Base-by-base conservation (phyloP, 2,113 vertebrate species). In the Calidris pygmaea region DNA sequence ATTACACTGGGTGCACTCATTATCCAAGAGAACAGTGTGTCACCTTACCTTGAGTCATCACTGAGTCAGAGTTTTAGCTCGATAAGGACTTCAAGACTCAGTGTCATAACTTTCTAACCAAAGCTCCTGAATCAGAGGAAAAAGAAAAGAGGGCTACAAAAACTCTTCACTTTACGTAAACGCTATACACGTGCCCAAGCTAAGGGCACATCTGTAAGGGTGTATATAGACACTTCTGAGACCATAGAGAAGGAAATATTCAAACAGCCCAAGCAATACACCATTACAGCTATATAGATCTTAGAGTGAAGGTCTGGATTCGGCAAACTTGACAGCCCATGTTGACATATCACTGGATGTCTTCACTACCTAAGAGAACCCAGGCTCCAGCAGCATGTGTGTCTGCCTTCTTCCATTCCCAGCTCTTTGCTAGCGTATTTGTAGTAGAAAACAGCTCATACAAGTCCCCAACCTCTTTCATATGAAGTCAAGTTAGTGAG, bases 31-130 rank as follows among this genome's bases (percentile, higher is more conserved):
- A 89, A 92, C 87, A 96, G 14, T 56, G 63, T 85, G 86, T 92
- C 92, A 94, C 85, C 39, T 87, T 91, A 76, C 62, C 58, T 78
- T 93, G 91, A 96, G 88, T 96, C 95, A 96, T 90, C 93, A 85
- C 48, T 87, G 78, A 96, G 63, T 95, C 94, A 95, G 43, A 85
- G 59, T 89, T 91, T 92, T 66, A 86, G 48, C 48, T 82, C 41
- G 23, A 41, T 50, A 59, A 55, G 58, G 63, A 37, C 74, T 93
- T 93, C 78, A 30, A 63, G 60, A 84, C 41, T 86, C 62, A 18
- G 32, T 58, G 23, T 34, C 43, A 34, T 47, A 32, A 60, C 66
- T 75, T 95, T 67, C 37, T 71, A 62, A 6, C 30, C 41, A 74
- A 71, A 84, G 45, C 5, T 88, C 34, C 60, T 90, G 73, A 92